Conservation (phyloP, 2,797 vertebrate genomes). For the Phylloscopus collybita region DNA sequence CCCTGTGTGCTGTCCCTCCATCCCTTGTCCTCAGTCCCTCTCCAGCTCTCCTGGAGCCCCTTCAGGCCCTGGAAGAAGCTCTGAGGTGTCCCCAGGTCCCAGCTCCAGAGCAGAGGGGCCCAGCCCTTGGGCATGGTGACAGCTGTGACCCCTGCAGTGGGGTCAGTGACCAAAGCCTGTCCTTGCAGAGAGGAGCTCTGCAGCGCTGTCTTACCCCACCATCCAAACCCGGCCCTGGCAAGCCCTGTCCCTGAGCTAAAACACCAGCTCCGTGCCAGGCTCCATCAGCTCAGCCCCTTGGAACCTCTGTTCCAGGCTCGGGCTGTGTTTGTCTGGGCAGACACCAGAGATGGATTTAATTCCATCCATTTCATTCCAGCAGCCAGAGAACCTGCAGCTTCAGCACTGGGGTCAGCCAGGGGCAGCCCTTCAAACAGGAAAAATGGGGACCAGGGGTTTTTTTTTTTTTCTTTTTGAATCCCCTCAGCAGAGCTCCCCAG, state of each 20-base stretch:
- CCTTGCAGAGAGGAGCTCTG: rapidly evolving
- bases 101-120: not conserved
- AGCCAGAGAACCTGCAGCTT: not conserved
- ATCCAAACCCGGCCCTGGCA: not conserved
- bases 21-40: not conserved
- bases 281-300: not conserved
- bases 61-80: not conserved
- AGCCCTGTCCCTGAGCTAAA: not conserved
- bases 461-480: not conserved
- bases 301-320: not conserved
- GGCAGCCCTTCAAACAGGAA: not conserved
- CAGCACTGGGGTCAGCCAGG: not conserved
- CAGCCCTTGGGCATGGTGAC: not conserved
- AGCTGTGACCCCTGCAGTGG: rapidly evolving
- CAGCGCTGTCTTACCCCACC: not conserved
- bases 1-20: not conserved
- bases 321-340: not conserved
- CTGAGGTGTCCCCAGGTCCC: not conserved
- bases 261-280: rapidly evolving
- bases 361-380: not conserved
- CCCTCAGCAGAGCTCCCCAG: not conserved
- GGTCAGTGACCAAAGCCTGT: not conserved
- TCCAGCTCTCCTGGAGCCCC: not conserved
- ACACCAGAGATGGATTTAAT: not conserved
- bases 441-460: not conserved